phyloP scores from a whole-genome alignment of 2,888 invertebrate genomes.

The Cryptosula pallasiana region DNA sequence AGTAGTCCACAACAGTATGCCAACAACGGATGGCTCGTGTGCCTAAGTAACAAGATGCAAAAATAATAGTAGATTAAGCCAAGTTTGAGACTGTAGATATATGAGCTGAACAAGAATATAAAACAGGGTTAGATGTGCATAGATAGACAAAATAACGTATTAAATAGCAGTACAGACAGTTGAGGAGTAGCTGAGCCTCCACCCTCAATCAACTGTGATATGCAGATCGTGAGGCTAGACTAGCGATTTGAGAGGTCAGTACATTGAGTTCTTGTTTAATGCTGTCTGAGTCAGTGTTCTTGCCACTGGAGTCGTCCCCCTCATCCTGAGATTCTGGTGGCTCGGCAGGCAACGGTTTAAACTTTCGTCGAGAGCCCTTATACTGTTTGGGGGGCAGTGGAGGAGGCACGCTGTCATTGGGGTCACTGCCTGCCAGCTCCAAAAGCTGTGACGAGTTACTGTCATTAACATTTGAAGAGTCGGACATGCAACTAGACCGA shows the following conservation, averaged over 20 bases:
- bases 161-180: too few relatives aligned
- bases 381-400: slow-evolving; percentile 21
- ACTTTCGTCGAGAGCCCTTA: slow-evolving; percentile 17
- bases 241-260: slow-evolving; percentile 11
- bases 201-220: not conserved
- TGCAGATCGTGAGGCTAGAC: not conserved
- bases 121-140: too few relatives aligned
- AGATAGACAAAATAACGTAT: too few relatives aligned
- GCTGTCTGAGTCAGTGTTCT: slow-evolving; percentile 21
- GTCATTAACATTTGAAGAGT: not conserved
- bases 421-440: not conserved
- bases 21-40: too few relatives aligned
- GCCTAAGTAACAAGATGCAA: too few relatives aligned
- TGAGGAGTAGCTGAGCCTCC: too few relatives aligned
- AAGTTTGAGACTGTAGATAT: too few relatives aligned
- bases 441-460: not conserved
- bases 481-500: not conserved
- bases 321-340: slow-evolving; percentile 9
- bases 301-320: not conserved
- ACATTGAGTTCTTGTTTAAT: slow-evolving; percentile 23
- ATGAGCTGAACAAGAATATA: too few relatives aligned
- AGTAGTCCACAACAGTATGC: too few relatives aligned
- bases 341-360: slow-evolving; percentile 20
- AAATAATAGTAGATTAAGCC: too few relatives aligned
- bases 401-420: not conserved